Evolutionary conservation across 2,113 vertebrate species (phyloP).

Genomic region (Notiomystis cincta): DNA sequence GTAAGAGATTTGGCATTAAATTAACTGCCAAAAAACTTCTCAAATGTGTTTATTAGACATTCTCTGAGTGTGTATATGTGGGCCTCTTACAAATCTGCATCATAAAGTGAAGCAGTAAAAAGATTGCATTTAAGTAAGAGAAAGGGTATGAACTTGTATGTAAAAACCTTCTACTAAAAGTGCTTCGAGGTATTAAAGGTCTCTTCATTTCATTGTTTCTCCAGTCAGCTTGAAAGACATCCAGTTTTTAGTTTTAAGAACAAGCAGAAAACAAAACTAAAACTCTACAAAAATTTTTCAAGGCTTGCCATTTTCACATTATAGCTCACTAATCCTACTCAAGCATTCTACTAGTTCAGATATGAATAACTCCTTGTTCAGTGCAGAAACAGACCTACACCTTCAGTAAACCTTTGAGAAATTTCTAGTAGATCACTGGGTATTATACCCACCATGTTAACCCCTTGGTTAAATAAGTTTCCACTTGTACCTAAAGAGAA

Average conservation of each 20-base stretch:
- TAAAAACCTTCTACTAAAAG: background rate
- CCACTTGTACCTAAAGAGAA: background rate
- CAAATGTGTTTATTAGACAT: background rate
- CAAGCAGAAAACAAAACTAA: background rate
- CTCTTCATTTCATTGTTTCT: background rate
- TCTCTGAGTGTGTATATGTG: background rate
- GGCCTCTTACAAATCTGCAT: background rate
- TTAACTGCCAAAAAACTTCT: background rate
- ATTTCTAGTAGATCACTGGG: background rate
- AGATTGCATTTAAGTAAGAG: background rate
- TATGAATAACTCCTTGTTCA: background rate
- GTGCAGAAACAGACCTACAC: background rate
- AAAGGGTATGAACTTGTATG: background rate
- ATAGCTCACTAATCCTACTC: background rate
- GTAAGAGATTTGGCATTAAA: background rate
- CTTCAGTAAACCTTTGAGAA: background rate
- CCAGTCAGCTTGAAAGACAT: background rate
- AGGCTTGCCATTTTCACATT: background rate
- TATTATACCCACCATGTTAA: background rate
- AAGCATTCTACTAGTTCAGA: conserved; percentile 3
- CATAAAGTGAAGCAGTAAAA: background rate
- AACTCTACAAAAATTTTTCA: background rate
- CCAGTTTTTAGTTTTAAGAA: conserved; percentile 1
- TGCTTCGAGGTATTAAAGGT: background rate
- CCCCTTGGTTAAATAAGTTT: background rate